Base-by-base conservation (phyloP, 2,888 invertebrate species). In the Zaprionus lineosus region DNA sequence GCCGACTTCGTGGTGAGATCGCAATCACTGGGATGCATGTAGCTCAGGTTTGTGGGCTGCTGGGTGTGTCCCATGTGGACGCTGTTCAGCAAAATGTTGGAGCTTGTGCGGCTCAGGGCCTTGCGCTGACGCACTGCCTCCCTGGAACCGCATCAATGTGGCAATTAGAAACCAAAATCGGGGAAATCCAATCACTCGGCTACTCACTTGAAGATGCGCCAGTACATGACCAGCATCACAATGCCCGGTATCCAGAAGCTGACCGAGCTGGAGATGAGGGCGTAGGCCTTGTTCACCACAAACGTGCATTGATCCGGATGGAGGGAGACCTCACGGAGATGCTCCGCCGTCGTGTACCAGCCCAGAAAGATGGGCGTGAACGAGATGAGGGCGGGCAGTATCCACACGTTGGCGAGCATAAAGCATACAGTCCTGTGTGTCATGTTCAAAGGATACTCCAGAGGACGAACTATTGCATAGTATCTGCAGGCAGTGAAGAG, bases 361-460 rank as follows among this genome's bases (percentile, higher is more conserved):
- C 96, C 97, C 91, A 97, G 94, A 89, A 98, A 97, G 55, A 98
- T 98, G 3, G 98, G 98, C 9, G 97, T 93, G 88, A 98, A 98
- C 1, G 98, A 98, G 52, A 98, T 95, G 53, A 98, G 90, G 0
- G 96, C 96, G 0, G 98, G 97, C 65, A 96, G 94, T 82, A 96
- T 94, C 98, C 98, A 98, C 0, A 97, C 97, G 0, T 95, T 94
- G 18, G 95, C 94, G 50, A 97, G 89, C 96, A 96, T 96, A 33
- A 96, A 92, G 0, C 94, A 94, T 0, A 96, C 91, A 26, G 94
- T 93, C 7, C 93, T 92, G 52, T 95, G 94, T 0, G 98, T 98
- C 96, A 98, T 97, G 70, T 96, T 97, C 73, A 96, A 90, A 0
- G 97, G 97, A 90, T 98, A 98, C 88, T 97, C 97, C 74, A 98